Conservation (phyloP, 2,888 invertebrate genomes). For the Calameuta filiformis region DNA sequence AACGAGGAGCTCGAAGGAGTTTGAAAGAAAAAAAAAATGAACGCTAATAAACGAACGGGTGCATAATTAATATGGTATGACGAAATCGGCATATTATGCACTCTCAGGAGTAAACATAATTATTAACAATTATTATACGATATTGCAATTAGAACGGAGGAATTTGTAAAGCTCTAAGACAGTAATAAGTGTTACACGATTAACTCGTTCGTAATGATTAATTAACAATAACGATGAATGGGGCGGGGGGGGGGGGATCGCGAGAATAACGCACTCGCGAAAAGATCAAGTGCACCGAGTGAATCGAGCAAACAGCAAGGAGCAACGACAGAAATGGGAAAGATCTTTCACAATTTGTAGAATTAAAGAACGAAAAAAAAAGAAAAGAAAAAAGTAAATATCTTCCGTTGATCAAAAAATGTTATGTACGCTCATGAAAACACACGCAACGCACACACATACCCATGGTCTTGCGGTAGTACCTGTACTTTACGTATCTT, state of each 20-base stretch:
- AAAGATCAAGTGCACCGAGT: not conserved
- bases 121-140: conserved; percentile 41
- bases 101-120: conserved; percentile 39
- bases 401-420: conserved; percentile 31
- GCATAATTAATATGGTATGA: not conserved
- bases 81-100: conserved; percentile 41
- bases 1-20: not conserved
- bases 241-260: no score
- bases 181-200: conserved; percentile 50
- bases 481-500: conserved; percentile 56
- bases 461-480: conserved; percentile 38
- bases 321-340: conserved; percentile 20
- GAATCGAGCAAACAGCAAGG: conserved; percentile 19
- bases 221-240: conserved; percentile 11
- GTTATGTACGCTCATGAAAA: not conserved
- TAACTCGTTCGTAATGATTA: conserved; percentile 9
- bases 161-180: conserved; percentile 47
- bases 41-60: not conserved
- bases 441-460: not conserved
- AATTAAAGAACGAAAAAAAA: conserved; percentile 28
- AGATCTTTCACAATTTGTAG: conserved; percentile 38
- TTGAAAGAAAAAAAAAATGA: not conserved
- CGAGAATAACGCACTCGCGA: not conserved
- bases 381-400: not conserved
- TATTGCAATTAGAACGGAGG: conserved; percentile 34